phyloP scores from a whole-genome alignment of 2,113 vertebrate genomes.

The Apeltes quadracus region DNA sequence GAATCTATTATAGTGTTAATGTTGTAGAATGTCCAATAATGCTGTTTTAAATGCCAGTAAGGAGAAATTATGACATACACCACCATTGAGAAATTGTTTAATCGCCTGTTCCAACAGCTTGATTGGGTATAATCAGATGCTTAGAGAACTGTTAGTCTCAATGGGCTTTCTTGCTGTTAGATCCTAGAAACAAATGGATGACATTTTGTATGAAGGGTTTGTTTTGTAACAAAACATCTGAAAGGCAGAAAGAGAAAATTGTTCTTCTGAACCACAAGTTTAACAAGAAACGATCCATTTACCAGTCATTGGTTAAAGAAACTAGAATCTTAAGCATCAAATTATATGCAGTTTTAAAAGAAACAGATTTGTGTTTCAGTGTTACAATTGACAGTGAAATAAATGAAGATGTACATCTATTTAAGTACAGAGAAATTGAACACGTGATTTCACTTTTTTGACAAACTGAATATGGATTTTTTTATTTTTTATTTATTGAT shows the following conservation, averaged over 20 bases:
- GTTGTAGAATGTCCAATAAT: background rate
- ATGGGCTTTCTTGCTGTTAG: background rate
- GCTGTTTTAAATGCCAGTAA: background rate
- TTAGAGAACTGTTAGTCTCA: background rate
- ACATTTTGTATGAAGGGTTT: slow-evolving; percentile 5
- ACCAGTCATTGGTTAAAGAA: background rate
- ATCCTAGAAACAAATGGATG: background rate
- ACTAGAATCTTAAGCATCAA: background rate
- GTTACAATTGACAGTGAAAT: background rate
- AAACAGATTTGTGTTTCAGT: background rate
- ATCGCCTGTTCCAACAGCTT: background rate
- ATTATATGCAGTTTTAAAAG: background rate
- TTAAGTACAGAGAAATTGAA: background rate
- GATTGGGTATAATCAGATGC: background rate
- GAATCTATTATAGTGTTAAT: background rate
- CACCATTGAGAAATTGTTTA: background rate
- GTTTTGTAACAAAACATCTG: slow-evolving; percentile 1
- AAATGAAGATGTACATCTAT: too few relatives aligned
- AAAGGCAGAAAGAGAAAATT: background rate
- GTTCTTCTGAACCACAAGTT: background rate
- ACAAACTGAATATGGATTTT: background rate
- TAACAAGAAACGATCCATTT: background rate
- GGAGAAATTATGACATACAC: background rate
- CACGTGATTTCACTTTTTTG: background rate
- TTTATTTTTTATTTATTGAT: background rate